A percentile compares a stretch with the other conserved stretches of the same genome.
These are phyloP conservation scores for Eucera pruinosa DNA, from an alignment of 2,888 invertebrate species.

Conservation along the genomic window DNA sequence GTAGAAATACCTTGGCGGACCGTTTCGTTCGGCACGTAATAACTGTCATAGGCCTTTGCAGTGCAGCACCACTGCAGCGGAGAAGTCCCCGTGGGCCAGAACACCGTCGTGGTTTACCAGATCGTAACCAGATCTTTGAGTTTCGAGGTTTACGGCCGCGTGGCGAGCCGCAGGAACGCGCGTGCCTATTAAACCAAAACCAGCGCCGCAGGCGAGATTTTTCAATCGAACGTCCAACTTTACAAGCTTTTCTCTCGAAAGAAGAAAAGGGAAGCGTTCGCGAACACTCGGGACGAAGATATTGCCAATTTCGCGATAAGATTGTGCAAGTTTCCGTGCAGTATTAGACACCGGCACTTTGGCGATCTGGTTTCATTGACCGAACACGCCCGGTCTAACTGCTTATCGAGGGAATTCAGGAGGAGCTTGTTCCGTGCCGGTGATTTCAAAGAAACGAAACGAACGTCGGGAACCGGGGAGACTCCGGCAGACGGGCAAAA, in stretches of 20 bases:
- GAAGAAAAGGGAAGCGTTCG: too few species aligned
- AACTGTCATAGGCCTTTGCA: conserved; percentile 51
- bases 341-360: conserved; percentile 40
- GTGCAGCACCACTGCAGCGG: conserved; percentile 3
- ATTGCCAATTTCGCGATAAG: conserved; percentile 5
- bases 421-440: background rate
- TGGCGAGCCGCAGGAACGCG: conserved; percentile 41
- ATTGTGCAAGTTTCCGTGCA: background rate
- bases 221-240: too few species aligned
- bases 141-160: conserved; percentile 60
- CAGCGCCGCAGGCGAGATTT: too few species aligned
- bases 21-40: conserved; percentile 54
- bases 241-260: background rate
- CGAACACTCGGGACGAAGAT: background rate
- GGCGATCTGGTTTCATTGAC: conserved; percentile 54
- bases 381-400: background rate
- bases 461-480: background rate
- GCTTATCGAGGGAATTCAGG: conserved; percentile 32
- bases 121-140: conserved; percentile 55
- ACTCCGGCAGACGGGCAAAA: conserved; percentile 11
- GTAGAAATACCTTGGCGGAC: conserved; percentile 37
- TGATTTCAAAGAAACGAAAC: conserved; percentile 1
- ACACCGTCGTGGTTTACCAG: conserved; percentile 41
- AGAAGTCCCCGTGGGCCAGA: conserved; percentile 5
- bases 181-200: conserved; percentile 46